Evolutionary conservation across 2,888 invertebrate genomes (phyloP), one percentile per base, ranked within the genome.

Genomic region (Caenorhabditis becei): DNA sequence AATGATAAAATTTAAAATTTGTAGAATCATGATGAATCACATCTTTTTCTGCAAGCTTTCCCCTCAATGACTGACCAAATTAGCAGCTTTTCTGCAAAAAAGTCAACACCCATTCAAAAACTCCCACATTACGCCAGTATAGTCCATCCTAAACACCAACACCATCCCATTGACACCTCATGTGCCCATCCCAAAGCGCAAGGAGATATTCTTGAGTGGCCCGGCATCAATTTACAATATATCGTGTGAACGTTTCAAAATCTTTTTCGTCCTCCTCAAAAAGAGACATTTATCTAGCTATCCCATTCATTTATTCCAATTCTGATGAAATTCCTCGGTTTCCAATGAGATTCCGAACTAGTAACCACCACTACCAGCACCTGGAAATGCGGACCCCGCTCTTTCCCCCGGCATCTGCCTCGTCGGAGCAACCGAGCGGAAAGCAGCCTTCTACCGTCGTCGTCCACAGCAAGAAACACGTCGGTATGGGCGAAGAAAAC

Each of bases 181-280:
- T 47, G 35, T 37, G 24, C 37, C 10, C n/a, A 8, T n/a, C 56
- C 47, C 35, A 14, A 35, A 18, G 65, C 41, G 75, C 59, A 75
- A 75, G 35, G 53, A 54, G 66, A 75, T 66, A 66, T 53, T 58
- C 53, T 58, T 58, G 66, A 75, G 59, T 66, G 65, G 63, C 61
- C 49, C 20, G 66, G 80, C 58, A 71, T 80, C 80, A 72, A 71
- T 77, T 80, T 80, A 80, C 80, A 80, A 71, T 80, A 80, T 80
- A 75, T 80, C 80, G 80, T 80, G 80, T 80, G 80, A 80, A 80
- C 75, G 65, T 80, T 75, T 80, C 74, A 63, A 74, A 41, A 80
- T 66, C 65, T 65, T 59, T 66, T 65, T 65, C 59, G 24, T 72
- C 14, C 63, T 35, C 53, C 41, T 16, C 41, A 16, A 41, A 41